Base-by-base conservation (phyloP, 2,113 vertebrate species). In the Nothoprocta perdicaria region DNA sequence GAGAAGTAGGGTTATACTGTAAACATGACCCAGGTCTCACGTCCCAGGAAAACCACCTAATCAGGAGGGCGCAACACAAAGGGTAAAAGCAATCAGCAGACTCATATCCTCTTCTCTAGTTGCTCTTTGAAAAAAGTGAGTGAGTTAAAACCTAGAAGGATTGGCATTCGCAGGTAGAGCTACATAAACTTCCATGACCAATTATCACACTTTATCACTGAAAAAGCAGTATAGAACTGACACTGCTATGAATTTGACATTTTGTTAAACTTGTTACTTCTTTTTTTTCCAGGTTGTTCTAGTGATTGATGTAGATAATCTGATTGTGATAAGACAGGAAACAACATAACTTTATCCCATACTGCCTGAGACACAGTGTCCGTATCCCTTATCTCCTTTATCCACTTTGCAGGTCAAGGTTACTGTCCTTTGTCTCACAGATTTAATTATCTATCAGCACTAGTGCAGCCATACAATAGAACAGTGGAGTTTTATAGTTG, bases 21-120 rank as follows among this genome's bases (percentile, higher is more conserved):
- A 52, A 83, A 65, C 6, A 23, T 57, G 4, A 55, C 22, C 46
- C 27, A 27, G 26, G 40, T 46, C 72, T 68, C 72, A 12, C 7
- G 72, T 79, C 38, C 33, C 63, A 33, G 60, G 26, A 50, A 73
- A 60, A 8, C 2, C 5, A 21, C 6, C 6, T 55, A 50, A 66
- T 2, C 33, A 55, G 12, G 63, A 88, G 3, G 4, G 2, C 35
- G 38, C 50, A 33, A 45, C 35, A 11, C 0, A 0, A 63, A 50
- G 38, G 5, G 33, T n/a, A 72, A 76, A 83, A 73, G 21, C 24
- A 4, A 31, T 26, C n/a, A 72, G 3, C 5, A 12, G 19, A 60
- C n/a, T 5, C 17, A 21, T 50, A 46, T 10, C 23, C 6, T 61
- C 17, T 57, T 45, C 50, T 50, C 61, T 63, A 61, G 24, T 17